Evolutionary conservation across 2,888 invertebrate species (phyloP).

Genomic region (Cephus runcator): DNA sequence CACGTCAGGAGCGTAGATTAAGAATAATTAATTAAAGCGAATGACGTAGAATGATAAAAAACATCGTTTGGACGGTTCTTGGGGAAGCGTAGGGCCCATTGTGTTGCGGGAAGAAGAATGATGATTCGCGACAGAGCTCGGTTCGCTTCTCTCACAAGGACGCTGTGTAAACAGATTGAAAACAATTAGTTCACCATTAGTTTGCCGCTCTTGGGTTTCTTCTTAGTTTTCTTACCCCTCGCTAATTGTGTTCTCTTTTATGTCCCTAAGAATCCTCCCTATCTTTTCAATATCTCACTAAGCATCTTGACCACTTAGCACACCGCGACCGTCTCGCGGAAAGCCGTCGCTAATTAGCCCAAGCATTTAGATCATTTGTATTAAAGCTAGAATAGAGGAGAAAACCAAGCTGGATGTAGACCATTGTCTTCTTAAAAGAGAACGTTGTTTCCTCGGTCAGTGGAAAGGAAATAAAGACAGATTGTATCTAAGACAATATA

Average conservation of each 20-base stretch:
- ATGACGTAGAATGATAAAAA: not conserved
- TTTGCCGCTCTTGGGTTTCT: not conserved
- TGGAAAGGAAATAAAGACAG: not conserved
- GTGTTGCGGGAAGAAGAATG: not conserved
- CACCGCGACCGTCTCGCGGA: not conserved
- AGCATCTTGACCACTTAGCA: not conserved
- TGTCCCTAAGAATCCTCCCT: not conserved
- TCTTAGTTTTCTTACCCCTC: not conserved
- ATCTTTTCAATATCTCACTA: not conserved
- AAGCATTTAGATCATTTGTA: not conserved
- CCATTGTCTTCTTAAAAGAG: not conserved
- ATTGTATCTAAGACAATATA: not conserved
- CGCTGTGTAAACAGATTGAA: not conserved
- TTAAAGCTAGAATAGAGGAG: not conserved
- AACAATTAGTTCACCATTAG: not conserved
- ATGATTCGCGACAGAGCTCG: conserved; percentile 1
- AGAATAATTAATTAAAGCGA: conserved; percentile 1
- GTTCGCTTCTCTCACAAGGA: not conserved
- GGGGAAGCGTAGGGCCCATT: not conserved
- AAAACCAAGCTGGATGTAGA: not conserved
- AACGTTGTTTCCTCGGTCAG: not conserved
- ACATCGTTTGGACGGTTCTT: not conserved
- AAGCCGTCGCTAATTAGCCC: not conserved
- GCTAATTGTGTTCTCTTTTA: not conserved
- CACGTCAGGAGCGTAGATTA: not conserved